Percentiles rank a stretch among this genome's conserved stretches.
phyloP scores from a whole-genome alignment of 64 coral and sea anemone genomes.

The Anthopleura sola region DNA sequence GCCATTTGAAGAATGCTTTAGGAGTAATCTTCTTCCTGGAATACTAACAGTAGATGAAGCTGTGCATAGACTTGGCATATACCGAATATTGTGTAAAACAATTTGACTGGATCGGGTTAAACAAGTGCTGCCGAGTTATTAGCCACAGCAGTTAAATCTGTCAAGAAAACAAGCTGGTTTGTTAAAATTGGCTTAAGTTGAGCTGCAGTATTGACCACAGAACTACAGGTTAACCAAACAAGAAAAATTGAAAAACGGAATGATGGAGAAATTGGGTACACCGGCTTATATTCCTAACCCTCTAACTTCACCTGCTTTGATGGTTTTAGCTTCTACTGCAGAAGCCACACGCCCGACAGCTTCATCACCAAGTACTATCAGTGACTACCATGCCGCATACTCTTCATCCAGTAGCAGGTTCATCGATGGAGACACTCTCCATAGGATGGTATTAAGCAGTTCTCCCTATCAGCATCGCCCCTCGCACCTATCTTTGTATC shows the following conservation, averaged over 20 bases:
- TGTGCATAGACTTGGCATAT: neutral
- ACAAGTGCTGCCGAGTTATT: neutral
- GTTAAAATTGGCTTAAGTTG: neutral
- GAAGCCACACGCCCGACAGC: slow-evolving; percentile 76
- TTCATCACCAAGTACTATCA: slow-evolving; percentile 83
- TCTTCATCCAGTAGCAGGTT: slow-evolving; percentile 77
- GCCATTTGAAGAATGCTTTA: slow-evolving; percentile 10
- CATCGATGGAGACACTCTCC: slow-evolving; percentile 75
- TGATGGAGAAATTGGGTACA: slow-evolving; percentile 88
- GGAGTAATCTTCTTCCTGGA: neutral
- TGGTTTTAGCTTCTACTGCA: slow-evolving; percentile 90
- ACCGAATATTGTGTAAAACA: neutral
- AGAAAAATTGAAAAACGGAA: slow-evolving; percentile 1
- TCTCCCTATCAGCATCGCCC: slow-evolving; percentile 74
- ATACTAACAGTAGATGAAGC: neutral
- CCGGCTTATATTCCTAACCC: slow-evolving; percentile 85
- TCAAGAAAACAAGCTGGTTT: slow-evolving; percentile 14
- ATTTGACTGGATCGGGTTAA: slow-evolving; percentile 8
- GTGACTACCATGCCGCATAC: slow-evolving; percentile 81
- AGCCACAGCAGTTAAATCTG: slow-evolving; percentile 1
- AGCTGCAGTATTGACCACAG: neutral
- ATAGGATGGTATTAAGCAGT: slow-evolving; percentile 86
- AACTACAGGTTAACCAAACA: neutral
- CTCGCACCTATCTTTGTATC: slow-evolving; percentile 81
- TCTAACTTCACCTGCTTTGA: slow-evolving; percentile 82